These are phyloP conservation scores for Stegophylla sp. DNA, from an alignment of 2,888 invertebrate genomes.

Conservation along the genomic window DNA sequence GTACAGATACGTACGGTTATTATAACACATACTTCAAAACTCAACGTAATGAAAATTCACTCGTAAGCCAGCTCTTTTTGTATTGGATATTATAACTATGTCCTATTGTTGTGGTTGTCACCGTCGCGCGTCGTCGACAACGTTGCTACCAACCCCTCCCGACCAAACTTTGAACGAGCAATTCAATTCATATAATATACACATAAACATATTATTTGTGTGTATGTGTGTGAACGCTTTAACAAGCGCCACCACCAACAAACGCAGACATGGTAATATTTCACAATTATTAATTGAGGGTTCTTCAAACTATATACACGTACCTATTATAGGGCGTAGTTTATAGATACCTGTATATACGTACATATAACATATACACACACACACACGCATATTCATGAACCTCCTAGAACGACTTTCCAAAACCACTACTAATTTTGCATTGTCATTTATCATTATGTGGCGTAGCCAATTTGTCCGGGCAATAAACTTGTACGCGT, in stretches of 20 bases:
- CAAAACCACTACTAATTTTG: conserved; percentile 18
- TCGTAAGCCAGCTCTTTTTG: background rate
- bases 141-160: background rate
- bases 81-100: background rate
- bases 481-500: too few species aligned
- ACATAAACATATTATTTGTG: background rate
- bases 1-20: background rate
- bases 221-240: background rate
- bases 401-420: background rate
- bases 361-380: too few species aligned
- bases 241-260: conserved; percentile 36
- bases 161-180: conserved; percentile 41
- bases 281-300: conserved; percentile 31
- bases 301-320: conserved; percentile 17
- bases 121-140: background rate
- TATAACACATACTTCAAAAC: background rate
- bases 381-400: too few species aligned
- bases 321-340: background rate
- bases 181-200: background rate
- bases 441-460: background rate
- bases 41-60: background rate
- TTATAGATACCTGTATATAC: background rate
- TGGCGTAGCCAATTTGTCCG: too few species aligned
- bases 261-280: conserved; percentile 14
- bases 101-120: background rate